Evolutionary conservation across 1,140 invertebrate genomes (phyloP).

Genomic region (Drosophila arizonae): DNA sequence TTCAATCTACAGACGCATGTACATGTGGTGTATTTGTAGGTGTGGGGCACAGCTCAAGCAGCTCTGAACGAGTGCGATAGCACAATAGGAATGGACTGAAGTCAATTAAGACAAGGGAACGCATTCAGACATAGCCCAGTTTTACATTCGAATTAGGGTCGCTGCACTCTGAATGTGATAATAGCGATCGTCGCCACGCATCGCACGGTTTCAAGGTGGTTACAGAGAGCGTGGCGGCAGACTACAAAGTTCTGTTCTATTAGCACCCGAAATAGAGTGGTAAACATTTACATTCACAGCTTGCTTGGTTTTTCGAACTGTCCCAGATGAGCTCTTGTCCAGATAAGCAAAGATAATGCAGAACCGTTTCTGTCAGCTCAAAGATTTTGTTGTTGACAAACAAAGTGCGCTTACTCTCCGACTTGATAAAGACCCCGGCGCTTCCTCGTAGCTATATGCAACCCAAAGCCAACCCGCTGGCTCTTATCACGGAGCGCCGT

Average conservation of each 20-base stretch:
- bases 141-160: constrained; percentile 32
- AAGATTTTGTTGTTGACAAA: constrained; percentile 56
- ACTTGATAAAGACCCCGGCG: constrained; percentile 4
- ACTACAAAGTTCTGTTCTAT: constrained; percentile 31
- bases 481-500: constrained; percentile 58
- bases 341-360: constrained; percentile 4
- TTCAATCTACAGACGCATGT: no score
- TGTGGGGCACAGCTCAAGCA: background rate
- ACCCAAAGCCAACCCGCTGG: constrained; percentile 22
- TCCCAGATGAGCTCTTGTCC: background rate
- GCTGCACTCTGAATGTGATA: constrained; percentile 56
- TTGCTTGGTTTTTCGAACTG: background rate
- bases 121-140: constrained; percentile 17
- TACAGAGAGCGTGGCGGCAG: constrained; percentile 6
- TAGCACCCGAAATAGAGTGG: constrained; percentile 22
- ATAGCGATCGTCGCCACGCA: constrained; percentile 24
- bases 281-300: constrained; percentile 28
- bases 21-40: no score
- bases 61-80: background rate
- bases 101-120: constrained; percentile 23
- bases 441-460: constrained; percentile 6
- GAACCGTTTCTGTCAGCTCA: constrained; percentile 2
- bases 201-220: background rate
- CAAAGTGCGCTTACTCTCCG: constrained; percentile 29
- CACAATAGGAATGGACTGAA: constrained; percentile 15